Evolutionary conservation across 2,113 vertebrate genomes (phyloP), one percentile per base, ranked within the genome.

Genomic region (Ctenodactylus gundi): DNA sequence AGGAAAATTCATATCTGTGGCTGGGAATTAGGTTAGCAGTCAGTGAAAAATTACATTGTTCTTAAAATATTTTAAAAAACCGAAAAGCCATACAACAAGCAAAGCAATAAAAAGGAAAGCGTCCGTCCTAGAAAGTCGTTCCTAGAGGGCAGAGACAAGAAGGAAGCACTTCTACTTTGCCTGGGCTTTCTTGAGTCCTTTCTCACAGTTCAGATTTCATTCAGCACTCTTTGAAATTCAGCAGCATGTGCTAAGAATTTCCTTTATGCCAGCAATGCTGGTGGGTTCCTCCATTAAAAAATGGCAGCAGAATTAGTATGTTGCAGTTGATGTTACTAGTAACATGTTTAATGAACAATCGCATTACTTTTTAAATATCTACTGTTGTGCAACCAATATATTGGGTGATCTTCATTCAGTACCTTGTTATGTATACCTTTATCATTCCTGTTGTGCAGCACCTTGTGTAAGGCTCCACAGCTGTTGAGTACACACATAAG

Each of bases 201-300:
- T n/a, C 23, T 13, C 0, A 0, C 3, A 57, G 29, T 17, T 12
- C 1, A 1, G 34, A 7, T 75, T 39, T 29, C n/a, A 17, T 77
- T 84, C 11, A 67, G 27, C 46, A 39, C n/a, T n/a, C n/a, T n/a
- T n/a, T n/a, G n/a, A n/a, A n/a, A n/a, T n/a, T n/a, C n/a, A n/a
- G n/a, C n/a, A n/a, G n/a, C 51, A 36, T 3, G 25, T 68, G 34
- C 7, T 62, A 41, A 25, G 25, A 21, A 10, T 17, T 65, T 76
- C 67, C 39, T 36, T 58, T 27, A 17, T 60, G 27, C 60, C 39
- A 55, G 18, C n/a, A 65, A 36, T 9, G n/a, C 23, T 21, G 4
- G n/a, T 34, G 17, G 20, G 5, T n/a, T 23, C n/a, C 67, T 81
- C 14, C 34, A 14, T 36, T 86, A 9, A 1, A 90, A 81, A 46